Conservation (phyloP, 2,888 invertebrate genomes). For the Plebejus anna region DNA sequence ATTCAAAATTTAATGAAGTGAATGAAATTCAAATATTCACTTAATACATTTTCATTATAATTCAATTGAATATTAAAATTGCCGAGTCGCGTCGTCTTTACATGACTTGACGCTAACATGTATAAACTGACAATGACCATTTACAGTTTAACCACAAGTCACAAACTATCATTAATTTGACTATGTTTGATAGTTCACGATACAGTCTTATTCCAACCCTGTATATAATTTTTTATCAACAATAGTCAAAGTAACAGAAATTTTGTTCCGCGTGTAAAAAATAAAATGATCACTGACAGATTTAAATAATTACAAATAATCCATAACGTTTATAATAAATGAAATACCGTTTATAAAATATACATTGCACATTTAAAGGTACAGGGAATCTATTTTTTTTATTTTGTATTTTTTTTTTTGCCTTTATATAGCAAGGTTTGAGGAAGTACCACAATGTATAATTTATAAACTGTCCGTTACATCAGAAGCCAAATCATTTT, state of each 20-base stretch:
- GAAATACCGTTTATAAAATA: not conserved
- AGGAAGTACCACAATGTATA: not conserved
- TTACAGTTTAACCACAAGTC: not conserved
- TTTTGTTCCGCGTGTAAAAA: not conserved
- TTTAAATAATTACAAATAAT: not conserved
- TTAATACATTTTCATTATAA: not conserved
- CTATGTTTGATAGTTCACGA: not conserved
- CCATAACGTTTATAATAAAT: not conserved
- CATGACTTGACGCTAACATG: not conserved
- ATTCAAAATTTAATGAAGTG: not conserved
- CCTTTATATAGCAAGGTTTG: not conserved
- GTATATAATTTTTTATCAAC: not conserved
- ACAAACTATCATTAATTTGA: not conserved
- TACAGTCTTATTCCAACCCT: not conserved
- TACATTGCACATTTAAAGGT: conserved; percentile 9
- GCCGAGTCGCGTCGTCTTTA: not conserved
- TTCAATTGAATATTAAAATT: not conserved
- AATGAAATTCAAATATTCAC: not conserved
- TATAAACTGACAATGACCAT: conserved; percentile 7
- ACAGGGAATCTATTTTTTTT: not conserved
- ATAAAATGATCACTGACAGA: not conserved
- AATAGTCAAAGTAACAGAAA: not conserved
- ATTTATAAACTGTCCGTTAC: not conserved
- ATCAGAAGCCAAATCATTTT: not conserved
- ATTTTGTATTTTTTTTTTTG: not conserved